phyloP scores from a whole-genome alignment of 1,140 invertebrate species.

The Zaprionus taronus region DNA sequence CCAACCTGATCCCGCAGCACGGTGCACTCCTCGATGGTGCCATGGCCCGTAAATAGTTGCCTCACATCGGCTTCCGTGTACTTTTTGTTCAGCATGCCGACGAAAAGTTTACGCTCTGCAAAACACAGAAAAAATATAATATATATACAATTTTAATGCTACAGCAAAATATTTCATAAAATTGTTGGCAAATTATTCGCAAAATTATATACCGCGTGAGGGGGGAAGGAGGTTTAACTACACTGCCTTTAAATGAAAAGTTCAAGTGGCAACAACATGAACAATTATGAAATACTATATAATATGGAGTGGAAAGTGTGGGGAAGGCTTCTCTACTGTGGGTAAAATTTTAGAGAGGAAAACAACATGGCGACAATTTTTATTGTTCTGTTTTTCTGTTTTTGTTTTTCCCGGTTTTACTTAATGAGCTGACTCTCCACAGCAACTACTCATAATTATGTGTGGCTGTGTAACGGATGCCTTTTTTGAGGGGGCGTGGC shows the following conservation, averaged over 20 bases:
- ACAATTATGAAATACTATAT: conserved; percentile 45
- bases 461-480: not conserved
- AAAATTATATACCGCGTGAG: conserved; percentile 24
- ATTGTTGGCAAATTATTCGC: conserved; percentile 44
- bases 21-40: conserved; percentile 98
- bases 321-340: conserved; percentile 21
- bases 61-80: conserved; percentile 98
- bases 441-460: conserved; percentile 56
- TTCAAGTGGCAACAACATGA: conserved; percentile 49
- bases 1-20: conserved; percentile 97
- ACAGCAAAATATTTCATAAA: conserved; percentile 28
- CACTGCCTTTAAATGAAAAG: conserved; percentile 20
- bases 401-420: conserved; percentile 38
- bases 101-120: conserved; percentile 98
- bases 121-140: conserved; percentile 44
- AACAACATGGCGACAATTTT: conserved; percentile 40
- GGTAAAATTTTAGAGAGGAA: conserved; percentile 17
- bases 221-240: not conserved
- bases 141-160: not conserved
- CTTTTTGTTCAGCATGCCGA: conserved; percentile 99
- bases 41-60: conserved; percentile 95
- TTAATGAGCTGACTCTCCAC: conserved; percentile 64
- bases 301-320: not conserved
- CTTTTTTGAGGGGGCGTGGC: conserved; percentile 12
- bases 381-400: conserved; percentile 21